Evolutionary conservation across 2,113 vertebrate species (phyloP), one percentile per base, ranked within the genome.

Genomic region (Carassius carassius): DNA sequence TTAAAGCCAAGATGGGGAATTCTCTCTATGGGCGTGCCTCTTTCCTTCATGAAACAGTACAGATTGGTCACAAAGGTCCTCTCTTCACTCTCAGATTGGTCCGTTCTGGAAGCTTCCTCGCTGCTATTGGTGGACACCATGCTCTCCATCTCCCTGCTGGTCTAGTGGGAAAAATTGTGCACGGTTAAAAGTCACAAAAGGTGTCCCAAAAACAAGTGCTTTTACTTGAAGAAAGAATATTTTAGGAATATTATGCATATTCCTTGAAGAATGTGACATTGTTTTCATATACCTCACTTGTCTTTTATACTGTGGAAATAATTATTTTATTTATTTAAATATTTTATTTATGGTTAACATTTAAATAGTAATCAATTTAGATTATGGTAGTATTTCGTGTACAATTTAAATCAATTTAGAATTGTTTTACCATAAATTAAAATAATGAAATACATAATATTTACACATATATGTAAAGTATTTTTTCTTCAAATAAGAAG

Each of bases 1-100:
- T 99, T 99, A 93, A 99, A 99, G 92, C 98, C 98, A 0, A 98
- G 94, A 88, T 98, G 97, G 70, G 98, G 98, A 85, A 99, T 97
- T 91, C 97, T 95, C 91, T 99, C 97, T 73, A 99, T 99, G 29
- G 98, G 97, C 0, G 97, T 96, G 72, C 88, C 95, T 35, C 96
- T 93, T 3, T 96, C 95, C 94, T 97, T 97, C 98, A 99, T 99
- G 87, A 98, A 98, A 80, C 93, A 91, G 93, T 98, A 95, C 87
- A 99, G 94, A 88, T 93, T 94, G 84, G 93, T 90, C 5, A 97
- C 92, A 90, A 98, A 99, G 5, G 91, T 90, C 89, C 96, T 97
- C 88, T 99, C 97, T 87, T 97, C 95, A 86, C 91, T 84, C 14
- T 90, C 92, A 0, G 37, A 17, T 4, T 80, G 81, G 67, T 54